phyloP scores from a whole-genome alignment of 2,888 invertebrate genomes.

The Eupsilia transversa region DNA sequence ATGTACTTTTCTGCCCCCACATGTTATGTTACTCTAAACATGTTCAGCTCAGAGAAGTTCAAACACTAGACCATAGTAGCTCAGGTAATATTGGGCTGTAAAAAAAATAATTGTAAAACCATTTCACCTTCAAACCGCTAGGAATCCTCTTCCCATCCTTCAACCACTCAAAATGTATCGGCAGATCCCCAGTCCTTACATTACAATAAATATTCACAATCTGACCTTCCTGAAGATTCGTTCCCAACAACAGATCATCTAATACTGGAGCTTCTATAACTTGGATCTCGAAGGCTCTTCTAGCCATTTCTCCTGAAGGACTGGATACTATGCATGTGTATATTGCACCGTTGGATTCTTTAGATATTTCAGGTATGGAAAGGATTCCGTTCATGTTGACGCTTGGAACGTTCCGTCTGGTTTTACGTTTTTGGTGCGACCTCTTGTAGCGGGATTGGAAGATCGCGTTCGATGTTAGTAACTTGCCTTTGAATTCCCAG shows the following conservation, averaged over 20 bases:
- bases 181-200: slow-evolving; percentile 93
- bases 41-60: too few species aligned
- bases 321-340: slow-evolving; percentile 95
- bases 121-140: slow-evolving; percentile 90
- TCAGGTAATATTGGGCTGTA: too few species aligned
- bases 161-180: slow-evolving; percentile 93
- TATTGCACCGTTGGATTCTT: slow-evolving; percentile 93
- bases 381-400: slow-evolving; percentile 90
- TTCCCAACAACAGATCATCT: slow-evolving; percentile 95
- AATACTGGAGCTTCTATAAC: slow-evolving; percentile 94
- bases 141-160: slow-evolving; percentile 92
- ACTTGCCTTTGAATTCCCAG: slow-evolving; percentile 87
- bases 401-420: slow-evolving; percentile 78
- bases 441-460: slow-evolving; percentile 84
- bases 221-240: slow-evolving; percentile 95
- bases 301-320: slow-evolving; percentile 91
- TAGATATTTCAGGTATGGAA: slow-evolving; percentile 91
- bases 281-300: slow-evolving; percentile 92
- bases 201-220: slow-evolving; percentile 96
- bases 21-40: too few species aligned
- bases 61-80: too few species aligned
- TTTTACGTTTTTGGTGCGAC: slow-evolving; percentile 73
- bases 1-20: too few species aligned
- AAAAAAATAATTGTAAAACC: too few species aligned
- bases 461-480: slow-evolving; percentile 80